A percentile compares a stretch with the other conserved stretches of the same genome.
Conservation (phyloP, 2,113 vertebrate species). For the Microcebus griseorufus region DNA sequence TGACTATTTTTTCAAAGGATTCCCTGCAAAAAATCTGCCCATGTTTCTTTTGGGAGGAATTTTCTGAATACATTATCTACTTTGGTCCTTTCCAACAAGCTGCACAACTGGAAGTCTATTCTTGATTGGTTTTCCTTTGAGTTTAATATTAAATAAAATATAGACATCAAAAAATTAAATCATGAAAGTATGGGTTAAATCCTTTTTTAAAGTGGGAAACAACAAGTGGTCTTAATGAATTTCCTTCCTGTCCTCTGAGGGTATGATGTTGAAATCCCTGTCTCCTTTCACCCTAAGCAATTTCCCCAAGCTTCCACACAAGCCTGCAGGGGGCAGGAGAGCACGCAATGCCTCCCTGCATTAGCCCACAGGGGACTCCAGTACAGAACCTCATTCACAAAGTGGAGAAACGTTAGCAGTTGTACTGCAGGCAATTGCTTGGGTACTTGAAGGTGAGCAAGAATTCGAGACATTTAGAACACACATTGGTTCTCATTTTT, state of each 20-base stretch:
- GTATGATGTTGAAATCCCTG: background rate
- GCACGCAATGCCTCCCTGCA: background rate
- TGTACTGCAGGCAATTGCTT: background rate
- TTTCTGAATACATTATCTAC: background rate
- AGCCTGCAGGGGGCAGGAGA: background rate
- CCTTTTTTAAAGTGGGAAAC: background rate
- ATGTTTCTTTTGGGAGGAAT: background rate
- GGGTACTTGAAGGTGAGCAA: background rate
- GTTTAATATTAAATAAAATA: slow-evolving; percentile 39
- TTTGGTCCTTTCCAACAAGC: background rate
- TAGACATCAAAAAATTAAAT: background rate
- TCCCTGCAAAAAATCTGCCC: background rate
- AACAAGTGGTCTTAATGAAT: background rate
- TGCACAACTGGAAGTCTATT: background rate
- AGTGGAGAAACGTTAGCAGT: background rate
- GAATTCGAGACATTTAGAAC: background rate
- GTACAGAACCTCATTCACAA: background rate
- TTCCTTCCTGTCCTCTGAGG: background rate
- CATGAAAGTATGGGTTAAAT: background rate
- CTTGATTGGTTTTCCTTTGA: background rate
- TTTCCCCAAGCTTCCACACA: background rate
- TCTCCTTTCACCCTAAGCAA: background rate
- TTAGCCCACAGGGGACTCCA: background rate
- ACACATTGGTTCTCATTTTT: background rate
- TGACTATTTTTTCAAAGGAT: background rate